Percentiles rank a stretch among this genome's conserved stretches.
phyloP scores from a whole-genome alignment of 2,113 vertebrate genomes.

The Corapipo altera region DNA sequence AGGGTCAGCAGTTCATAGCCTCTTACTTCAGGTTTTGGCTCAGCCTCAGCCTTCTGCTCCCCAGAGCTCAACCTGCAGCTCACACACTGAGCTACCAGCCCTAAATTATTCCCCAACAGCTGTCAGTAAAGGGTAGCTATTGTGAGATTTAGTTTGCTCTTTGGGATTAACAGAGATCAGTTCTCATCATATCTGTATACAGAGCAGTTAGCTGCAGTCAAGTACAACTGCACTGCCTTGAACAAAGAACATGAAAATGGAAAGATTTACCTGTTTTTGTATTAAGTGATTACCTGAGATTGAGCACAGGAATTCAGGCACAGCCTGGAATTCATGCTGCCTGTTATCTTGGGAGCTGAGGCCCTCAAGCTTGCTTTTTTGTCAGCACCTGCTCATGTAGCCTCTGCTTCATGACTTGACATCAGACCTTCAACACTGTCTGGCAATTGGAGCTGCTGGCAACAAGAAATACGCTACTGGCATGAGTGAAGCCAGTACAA shows the following conservation, averaged over 20 bases:
- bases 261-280: not conserved
- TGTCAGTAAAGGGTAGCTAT: not conserved
- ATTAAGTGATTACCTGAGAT: not conserved
- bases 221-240: not conserved
- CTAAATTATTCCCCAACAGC: not conserved
- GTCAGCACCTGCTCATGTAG: not conserved
- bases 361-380: not conserved
- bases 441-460: not conserved
- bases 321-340: not conserved
- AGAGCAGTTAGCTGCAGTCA: not conserved
- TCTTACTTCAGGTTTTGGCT: not conserved
- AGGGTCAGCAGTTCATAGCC: not conserved
- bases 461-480: not conserved
- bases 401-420: not conserved
- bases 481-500: not conserved
- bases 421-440: not conserved
- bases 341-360: not conserved
- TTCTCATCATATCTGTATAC: not conserved
- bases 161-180: not conserved
- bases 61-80: not conserved
- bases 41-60: not conserved
- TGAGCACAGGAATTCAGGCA: too few species aligned
- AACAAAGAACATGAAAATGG: not conserved
- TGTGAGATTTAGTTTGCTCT: not conserved
- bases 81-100: not conserved